phyloP scores from a whole-genome alignment of 1,140 invertebrate genomes.

The Sarcophaga peregrina region DNA sequence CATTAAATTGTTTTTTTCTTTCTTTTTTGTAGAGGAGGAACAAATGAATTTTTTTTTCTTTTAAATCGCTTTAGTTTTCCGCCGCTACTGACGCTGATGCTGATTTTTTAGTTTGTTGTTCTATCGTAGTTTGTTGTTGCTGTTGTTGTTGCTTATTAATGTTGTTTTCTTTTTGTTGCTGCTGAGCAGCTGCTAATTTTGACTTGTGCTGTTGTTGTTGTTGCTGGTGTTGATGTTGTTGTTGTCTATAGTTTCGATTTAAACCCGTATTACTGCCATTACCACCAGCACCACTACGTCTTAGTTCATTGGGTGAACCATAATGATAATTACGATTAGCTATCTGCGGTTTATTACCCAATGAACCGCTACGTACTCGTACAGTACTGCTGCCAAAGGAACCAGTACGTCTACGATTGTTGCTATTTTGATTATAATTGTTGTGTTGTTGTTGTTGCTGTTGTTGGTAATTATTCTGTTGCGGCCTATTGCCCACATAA shows the following conservation, averaged over 20 bases:
- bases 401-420: constrained; percentile 62
- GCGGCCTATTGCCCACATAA: constrained; percentile 60
- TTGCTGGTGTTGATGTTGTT: neutral
- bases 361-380: constrained; percentile 66
- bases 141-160: constrained; percentile 45
- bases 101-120: constrained; percentile 46
- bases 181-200: constrained; percentile 48
- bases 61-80: constrained; percentile 52
- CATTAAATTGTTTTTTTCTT: neutral
- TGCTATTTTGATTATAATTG: constrained; percentile 49
- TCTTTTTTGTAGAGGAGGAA: neutral
- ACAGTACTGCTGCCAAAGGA: constrained; percentile 53
- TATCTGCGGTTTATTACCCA: constrained; percentile 64
- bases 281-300: constrained; percentile 50
- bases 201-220: constrained; percentile 45
- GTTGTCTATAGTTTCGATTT: constrained; percentile 51
- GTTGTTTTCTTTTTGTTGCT: constrained; percentile 45
- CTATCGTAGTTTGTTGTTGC: constrained; percentile 42
- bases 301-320: constrained; percentile 53
- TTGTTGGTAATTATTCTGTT: constrained; percentile 60
- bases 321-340: constrained; percentile 53
- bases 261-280: constrained; percentile 59
- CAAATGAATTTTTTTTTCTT: constrained; percentile 24
- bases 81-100: constrained; percentile 53
- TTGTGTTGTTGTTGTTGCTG: constrained; percentile 57